phyloP scores from a whole-genome alignment of 2,797 vertebrate genomes.

The Falco berigora region DNA sequence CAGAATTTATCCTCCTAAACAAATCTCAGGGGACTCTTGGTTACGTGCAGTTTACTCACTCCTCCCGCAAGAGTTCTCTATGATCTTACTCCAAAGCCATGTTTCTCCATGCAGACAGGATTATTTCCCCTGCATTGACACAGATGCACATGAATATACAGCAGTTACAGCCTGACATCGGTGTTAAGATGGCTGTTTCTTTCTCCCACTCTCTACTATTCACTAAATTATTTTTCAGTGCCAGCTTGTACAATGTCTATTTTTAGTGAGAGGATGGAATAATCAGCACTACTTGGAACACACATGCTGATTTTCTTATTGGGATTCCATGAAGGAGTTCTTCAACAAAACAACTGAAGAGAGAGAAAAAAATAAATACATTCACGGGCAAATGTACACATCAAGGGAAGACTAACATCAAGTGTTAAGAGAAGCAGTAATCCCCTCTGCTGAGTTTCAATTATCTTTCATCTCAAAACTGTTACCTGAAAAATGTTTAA shows the following conservation, averaged over 20 bases:
- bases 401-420: background rate
- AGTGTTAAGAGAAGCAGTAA: background rate
- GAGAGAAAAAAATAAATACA: fast-evolving
- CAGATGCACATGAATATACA: background rate
- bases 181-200: background rate
- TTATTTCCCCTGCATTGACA: background rate
- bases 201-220: background rate
- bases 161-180: background rate
- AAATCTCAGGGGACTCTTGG: background rate
- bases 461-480: background rate
- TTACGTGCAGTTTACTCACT: background rate
- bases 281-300: background rate
- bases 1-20: background rate
- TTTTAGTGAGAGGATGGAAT: background rate
- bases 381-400: background rate
- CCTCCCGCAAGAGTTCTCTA: background rate
- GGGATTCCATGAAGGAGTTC: background rate
- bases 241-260: background rate
- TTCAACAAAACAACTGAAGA: background rate
- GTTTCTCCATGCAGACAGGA: background rate
- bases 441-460: background rate
- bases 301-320: background rate
- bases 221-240: background rate
- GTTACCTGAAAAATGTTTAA: background rate
- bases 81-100: background rate